phyloP scores from a whole-genome alignment of 2,113 vertebrate species.

The Orientallactaga bullata region DNA sequence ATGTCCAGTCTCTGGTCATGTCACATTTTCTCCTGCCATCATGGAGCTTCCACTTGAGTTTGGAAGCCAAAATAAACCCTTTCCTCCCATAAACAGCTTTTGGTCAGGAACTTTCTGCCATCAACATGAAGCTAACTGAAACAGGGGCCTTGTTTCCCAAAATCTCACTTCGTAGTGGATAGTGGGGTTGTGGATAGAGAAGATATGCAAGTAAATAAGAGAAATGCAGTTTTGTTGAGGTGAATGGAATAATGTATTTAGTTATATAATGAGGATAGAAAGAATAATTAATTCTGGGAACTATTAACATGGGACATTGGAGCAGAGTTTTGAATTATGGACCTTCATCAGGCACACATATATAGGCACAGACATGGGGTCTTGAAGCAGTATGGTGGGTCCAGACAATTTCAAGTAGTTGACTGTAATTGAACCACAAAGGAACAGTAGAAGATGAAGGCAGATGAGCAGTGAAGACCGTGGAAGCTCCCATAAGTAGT shows the following conservation, averaged over 20 bases:
- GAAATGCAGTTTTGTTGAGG: background rate
- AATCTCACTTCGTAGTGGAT: background rate
- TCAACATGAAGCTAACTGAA: too few species aligned
- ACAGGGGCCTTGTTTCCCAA: background rate
- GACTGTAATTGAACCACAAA: background rate
- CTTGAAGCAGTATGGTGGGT: background rate
- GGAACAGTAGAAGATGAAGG: background rate
- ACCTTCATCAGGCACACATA: background rate
- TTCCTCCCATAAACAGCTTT: too few species aligned
- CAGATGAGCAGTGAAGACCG: background rate
- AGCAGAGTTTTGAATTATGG: background rate
- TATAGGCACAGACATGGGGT: background rate
- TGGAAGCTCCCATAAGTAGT: background rate
- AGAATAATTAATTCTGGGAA: background rate
- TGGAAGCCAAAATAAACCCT: too few species aligned
- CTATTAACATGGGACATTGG: background rate
- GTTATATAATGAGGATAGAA: background rate
- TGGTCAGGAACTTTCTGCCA: too few species aligned
- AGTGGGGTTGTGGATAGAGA: background rate
- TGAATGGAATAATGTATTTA: slow-evolving; percentile 6
- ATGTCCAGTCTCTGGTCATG: too few species aligned
- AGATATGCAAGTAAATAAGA: background rate
- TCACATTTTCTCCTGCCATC: too few species aligned
- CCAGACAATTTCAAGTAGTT: background rate
- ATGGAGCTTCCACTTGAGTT: too few species aligned